These are phyloP conservation scores for Hippocampus abdominalis DNA, from an alignment of 2,113 vertebrate genomes.

Conservation along the genomic window DNA sequence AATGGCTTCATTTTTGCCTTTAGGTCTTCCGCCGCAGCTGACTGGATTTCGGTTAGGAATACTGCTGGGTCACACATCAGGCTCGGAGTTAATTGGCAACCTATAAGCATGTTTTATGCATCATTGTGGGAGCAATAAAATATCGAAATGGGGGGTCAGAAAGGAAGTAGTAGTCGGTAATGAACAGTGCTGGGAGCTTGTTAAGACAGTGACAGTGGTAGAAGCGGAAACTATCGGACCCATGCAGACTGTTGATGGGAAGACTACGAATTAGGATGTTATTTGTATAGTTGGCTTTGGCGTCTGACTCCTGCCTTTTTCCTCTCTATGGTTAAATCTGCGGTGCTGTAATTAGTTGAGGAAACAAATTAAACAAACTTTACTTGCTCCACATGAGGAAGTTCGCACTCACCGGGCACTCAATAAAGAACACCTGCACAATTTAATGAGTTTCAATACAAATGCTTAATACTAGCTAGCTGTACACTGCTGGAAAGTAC, in stretches of 20 bases:
- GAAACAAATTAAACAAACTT: not conserved
- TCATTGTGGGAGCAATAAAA: conserved; percentile 28
- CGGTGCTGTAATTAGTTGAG: conserved; percentile 10
- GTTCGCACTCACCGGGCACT: not conserved
- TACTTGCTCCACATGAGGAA: not conserved
- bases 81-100: conserved; percentile 57
- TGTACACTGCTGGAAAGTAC: not conserved
- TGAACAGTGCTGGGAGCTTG: conserved; percentile 20
- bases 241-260: conserved; percentile 33
- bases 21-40: conserved; percentile 31
- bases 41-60: conserved; percentile 35
- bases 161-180: conserved; percentile 8
- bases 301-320: not conserved
- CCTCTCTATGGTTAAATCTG: conserved; percentile 26
- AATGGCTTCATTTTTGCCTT: conserved; percentile 18
- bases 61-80: conserved; percentile 17
- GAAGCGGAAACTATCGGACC: conserved; percentile 18
- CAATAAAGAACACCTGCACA: not conserved
- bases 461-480: not conserved
- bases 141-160: conserved; percentile 4
- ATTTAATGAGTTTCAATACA: conserved; percentile 4
- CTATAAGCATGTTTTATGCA: conserved; percentile 48
- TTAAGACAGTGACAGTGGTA: conserved; percentile 27
- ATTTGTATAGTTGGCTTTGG: conserved; percentile 36
- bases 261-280: conserved; percentile 51